A percentile compares a stretch with the other conserved stretches of the same genome.
Conservation (phyloP, 2,113 vertebrate species). For the Synchiropus splendidus region DNA sequence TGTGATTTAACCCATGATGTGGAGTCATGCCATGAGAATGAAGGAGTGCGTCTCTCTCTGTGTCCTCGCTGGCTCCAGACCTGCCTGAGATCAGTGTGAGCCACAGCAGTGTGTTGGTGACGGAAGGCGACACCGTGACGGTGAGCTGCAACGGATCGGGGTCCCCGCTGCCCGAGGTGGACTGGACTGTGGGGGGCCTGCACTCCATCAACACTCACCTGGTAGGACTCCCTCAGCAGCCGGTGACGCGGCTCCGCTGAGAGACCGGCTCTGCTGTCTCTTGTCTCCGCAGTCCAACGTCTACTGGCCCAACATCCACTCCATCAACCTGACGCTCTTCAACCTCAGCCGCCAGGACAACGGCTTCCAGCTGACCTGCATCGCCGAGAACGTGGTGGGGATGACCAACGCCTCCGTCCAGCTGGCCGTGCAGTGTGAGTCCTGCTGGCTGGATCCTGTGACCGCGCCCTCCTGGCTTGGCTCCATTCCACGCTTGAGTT, state of each 20-base stretch:
- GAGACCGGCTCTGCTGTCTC: constrained; percentile 1
- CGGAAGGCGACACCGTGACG: constrained; percentile 86
- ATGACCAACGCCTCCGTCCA: constrained; percentile 92
- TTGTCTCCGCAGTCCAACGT: constrained; percentile 75
- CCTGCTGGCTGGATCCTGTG: no score
- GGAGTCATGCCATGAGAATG: no score
- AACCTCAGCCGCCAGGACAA: constrained; percentile 94
- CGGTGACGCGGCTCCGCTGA: no score
- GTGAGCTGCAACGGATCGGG: constrained; percentile 93
- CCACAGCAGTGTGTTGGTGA: constrained; percentile 82
- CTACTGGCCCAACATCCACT: constrained; percentile 91
- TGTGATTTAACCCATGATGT: neutral
- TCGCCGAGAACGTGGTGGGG: constrained; percentile 93
- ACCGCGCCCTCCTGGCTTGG: neutral
- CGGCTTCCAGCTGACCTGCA: constrained; percentile 84
- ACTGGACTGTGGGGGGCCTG: constrained; percentile 86
- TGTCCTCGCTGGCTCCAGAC: constrained; percentile 59
- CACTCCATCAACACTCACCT: constrained; percentile 96
- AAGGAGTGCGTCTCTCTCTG: constrained; percentile 5
- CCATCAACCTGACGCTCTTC: constrained; percentile 89
- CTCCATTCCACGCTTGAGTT: no score
- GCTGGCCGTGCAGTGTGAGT: constrained; percentile 92
- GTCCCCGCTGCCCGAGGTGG: constrained; percentile 85
- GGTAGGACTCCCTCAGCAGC: constrained; percentile 68
- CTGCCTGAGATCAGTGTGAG: constrained; percentile 92